A percentile compares a stretch with the other conserved stretches of the same genome.
Conservation (phyloP, 2,113 vertebrate species). For the Dasyornis broadbenti region DNA sequence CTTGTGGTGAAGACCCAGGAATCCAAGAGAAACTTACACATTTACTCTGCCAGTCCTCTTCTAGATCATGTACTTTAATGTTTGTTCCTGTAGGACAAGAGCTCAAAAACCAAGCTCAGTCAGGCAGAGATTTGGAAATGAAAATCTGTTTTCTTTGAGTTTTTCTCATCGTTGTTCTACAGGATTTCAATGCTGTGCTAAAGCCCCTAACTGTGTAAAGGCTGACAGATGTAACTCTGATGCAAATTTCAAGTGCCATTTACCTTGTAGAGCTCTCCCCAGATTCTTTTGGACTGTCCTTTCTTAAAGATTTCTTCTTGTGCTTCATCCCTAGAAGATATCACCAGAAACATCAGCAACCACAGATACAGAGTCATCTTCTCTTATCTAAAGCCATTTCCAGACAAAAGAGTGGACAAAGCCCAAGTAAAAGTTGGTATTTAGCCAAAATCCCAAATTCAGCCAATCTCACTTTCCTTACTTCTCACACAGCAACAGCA, state of each 20-base stretch:
- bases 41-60: not conserved
- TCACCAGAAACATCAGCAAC: constrained; percentile 18
- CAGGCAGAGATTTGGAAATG: not conserved
- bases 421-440: not conserved
- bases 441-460: not conserved
- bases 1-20: not conserved
- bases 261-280: constrained; percentile 99
- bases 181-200: not conserved
- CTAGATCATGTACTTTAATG: not conserved
- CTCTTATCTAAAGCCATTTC: not conserved
- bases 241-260: not conserved
- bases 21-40: not conserved
- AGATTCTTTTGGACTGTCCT: constrained; percentile 96
- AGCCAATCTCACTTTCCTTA: not conserved
- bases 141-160: not conserved
- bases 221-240: not conserved
- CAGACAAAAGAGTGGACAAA: not conserved
- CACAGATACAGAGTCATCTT: not conserved
- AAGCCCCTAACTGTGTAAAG: not conserved
- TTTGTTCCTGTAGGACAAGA: not conserved
- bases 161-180: not conserved
- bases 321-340: constrained; percentile 79
- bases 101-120: not conserved
- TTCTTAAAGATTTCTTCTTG: constrained; percentile 96
- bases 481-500: not conserved